Evolutionary conservation across 2,113 vertebrate species (phyloP).

Genomic region (Xiphias gladius): DNA sequence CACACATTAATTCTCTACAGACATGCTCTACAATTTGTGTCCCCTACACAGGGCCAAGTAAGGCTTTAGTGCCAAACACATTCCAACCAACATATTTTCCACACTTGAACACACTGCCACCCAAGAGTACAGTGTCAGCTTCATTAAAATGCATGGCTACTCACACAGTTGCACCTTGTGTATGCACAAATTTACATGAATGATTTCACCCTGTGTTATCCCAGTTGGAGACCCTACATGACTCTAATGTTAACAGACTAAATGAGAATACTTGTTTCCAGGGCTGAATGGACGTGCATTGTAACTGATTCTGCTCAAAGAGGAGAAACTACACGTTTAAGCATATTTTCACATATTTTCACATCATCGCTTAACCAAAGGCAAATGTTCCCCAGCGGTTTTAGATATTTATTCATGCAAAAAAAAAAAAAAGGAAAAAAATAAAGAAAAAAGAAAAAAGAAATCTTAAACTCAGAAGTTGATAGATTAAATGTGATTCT

Average conservation of each 20-base stretch:
- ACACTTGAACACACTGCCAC: slow-evolving; percentile 65
- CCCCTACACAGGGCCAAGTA: slow-evolving; percentile 55
- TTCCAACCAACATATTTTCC: slow-evolving; percentile 64
- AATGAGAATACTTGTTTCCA: slow-evolving; percentile 57
- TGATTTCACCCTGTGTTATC: slow-evolving; percentile 64
- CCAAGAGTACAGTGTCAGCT: slow-evolving; percentile 63
- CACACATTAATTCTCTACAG: slow-evolving; percentile 54
- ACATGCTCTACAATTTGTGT: slow-evolving; percentile 52
- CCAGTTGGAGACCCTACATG: slow-evolving; percentile 67
- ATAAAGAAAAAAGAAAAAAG: not conserved
- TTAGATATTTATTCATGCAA: not conserved
- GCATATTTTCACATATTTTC: slow-evolving; percentile 14
- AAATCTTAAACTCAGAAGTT: not conserved
- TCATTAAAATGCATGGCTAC: slow-evolving; percentile 76
- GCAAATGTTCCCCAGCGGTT: not conserved
- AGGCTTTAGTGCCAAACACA: slow-evolving; percentile 63
- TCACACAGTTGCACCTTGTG: slow-evolving; percentile 69
- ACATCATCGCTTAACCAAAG: slow-evolving; percentile 16
- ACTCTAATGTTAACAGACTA: slow-evolving; percentile 66
- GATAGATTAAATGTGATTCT: not conserved
- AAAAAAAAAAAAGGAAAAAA: not conserved
- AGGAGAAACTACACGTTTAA: slow-evolving; percentile 15
- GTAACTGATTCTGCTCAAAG: slow-evolving; percentile 40
- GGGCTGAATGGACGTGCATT: slow-evolving; percentile 29
- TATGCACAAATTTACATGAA: slow-evolving; percentile 75